These are phyloP conservation scores for Echiichthys vipera DNA, from an alignment of 2,797 vertebrate species.

Conservation along the genomic window DNA sequence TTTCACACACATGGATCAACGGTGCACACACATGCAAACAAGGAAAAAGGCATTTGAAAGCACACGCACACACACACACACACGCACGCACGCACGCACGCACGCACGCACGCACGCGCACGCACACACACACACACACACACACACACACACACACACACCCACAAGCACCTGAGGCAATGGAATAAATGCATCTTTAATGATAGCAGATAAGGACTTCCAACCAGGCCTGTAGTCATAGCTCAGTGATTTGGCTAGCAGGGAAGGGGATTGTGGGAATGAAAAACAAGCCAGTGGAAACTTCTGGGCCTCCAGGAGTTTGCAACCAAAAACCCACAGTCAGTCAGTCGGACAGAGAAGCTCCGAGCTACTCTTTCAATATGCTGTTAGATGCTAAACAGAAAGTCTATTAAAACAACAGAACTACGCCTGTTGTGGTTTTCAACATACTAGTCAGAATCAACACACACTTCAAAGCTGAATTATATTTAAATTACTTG, in stretches of 20 bases:
- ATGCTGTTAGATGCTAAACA: constrained; percentile 74
- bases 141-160: constrained; percentile 61
- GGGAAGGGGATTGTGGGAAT: constrained; percentile 81
- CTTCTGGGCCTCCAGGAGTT: constrained; percentile 81
- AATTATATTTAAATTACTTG: constrained; percentile 44
- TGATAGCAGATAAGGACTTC: constrained; percentile 86
- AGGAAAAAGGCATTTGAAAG: constrained; percentile 72
- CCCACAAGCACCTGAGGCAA: constrained; percentile 81
- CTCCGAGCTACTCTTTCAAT: constrained; percentile 68
- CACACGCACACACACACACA: constrained; percentile 49
- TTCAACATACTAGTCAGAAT: constrained; percentile 39
- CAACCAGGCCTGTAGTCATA: constrained; percentile 85
- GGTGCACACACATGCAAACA: constrained; percentile 70
- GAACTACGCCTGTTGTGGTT: constrained; percentile 36
- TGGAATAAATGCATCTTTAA: constrained; percentile 87
- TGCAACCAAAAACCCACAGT: constrained; percentile 77
- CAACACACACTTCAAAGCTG: constrained; percentile 36
- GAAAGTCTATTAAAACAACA: constrained; percentile 72
- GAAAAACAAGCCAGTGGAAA: constrained; percentile 83
- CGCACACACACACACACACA: constrained; percentile 61
- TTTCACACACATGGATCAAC: constrained; percentile 67
- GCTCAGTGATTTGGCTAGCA: constrained; percentile 84
- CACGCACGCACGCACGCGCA: constrained; percentile 76
- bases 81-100: constrained; percentile 51
- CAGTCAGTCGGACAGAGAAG: constrained; percentile 78